Percentiles rank a stretch among this genome's conserved stretches.
Evolutionary conservation across 2,888 invertebrate species (phyloP).

Genomic region (Galerucella calmariensis): DNA sequence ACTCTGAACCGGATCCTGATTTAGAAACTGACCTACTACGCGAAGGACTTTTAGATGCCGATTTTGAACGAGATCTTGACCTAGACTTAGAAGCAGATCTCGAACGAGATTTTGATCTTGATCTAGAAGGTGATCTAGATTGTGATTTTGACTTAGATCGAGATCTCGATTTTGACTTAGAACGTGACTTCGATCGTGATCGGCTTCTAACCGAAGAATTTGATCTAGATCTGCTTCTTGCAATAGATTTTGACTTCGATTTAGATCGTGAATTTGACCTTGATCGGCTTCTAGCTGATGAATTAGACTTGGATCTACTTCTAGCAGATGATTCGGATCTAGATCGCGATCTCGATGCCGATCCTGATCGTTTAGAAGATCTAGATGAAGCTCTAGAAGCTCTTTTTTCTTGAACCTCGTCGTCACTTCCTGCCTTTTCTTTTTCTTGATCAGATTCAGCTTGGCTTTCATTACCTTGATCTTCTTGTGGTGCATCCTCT

Average conservation of each 20-base stretch:
- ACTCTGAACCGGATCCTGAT: conserved; percentile 59
- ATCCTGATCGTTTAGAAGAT: conserved; percentile 53
- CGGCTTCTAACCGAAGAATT: conserved; percentile 55
- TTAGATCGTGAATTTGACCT: conserved; percentile 57
- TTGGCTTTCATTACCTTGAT: conserved; percentile 67
- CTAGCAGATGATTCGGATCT: conserved; percentile 55
- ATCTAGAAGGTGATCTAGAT: conserved; percentile 61
- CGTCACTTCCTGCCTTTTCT: conserved; percentile 59
- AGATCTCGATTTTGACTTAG: conserved; percentile 57
- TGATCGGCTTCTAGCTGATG: conserved; percentile 60
- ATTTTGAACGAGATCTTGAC: conserved; percentile 59
- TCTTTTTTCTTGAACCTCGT: conserved; percentile 56
- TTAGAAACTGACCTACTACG: conserved; percentile 58
- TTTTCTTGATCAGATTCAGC: conserved; percentile 65
- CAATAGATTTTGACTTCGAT: conserved; percentile 59
- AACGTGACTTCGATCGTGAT: conserved; percentile 59
- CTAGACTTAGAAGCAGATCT: conserved; percentile 53
- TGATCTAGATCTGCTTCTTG: conserved; percentile 61
- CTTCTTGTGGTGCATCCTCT: conserved; percentile 74
- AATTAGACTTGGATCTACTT: conserved; percentile 61
- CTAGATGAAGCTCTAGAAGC: conserved; percentile 55
- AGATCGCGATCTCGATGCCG: conserved; percentile 56
- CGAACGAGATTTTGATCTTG: conserved; percentile 55
- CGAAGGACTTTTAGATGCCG: conserved; percentile 62
- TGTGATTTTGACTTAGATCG: conserved; percentile 59